Conservation (phyloP, 2,888 invertebrate species). For the Torymus auratus region DNA sequence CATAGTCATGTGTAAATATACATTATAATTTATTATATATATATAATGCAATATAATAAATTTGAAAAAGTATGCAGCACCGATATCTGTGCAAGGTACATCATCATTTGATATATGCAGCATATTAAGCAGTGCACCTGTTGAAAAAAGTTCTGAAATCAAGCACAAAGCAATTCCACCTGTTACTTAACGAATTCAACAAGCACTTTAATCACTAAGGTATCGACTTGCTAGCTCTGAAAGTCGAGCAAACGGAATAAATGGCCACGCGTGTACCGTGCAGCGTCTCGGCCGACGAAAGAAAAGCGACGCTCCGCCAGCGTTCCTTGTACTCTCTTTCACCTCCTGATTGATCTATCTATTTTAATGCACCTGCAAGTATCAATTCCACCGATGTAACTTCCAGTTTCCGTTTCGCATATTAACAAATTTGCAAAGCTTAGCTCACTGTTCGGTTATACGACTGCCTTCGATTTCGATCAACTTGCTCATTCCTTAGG, state of each 20-base stretch:
- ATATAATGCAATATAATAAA: too few relatives aligned
- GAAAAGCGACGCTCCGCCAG: constrained; percentile 75
- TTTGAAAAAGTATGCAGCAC: too few relatives aligned
- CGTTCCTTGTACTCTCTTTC: constrained; percentile 44
- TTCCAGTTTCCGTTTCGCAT: background rate
- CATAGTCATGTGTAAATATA: too few relatives aligned
- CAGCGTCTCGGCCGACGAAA: constrained; percentile 75
- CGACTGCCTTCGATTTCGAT: background rate
- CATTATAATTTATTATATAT: too few relatives aligned
- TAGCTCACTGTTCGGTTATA: background rate
- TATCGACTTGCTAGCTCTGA: constrained; percentile 19
- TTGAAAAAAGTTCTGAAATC: background rate
- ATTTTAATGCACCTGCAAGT: too few relatives aligned
- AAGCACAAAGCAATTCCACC: background rate
- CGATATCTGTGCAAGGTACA: too few relatives aligned
- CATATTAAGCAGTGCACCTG: too few relatives aligned
- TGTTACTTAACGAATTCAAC: background rate
- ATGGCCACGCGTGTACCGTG: constrained; percentile 44
- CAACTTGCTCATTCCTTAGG: background rate
- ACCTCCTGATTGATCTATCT: background rate
- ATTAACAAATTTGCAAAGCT: too few relatives aligned
- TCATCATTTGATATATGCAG: too few relatives aligned
- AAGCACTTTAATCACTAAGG: background rate
- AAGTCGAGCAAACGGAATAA: constrained; percentile 66
- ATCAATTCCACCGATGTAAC: background rate